Base-by-base conservation (phyloP, 1,140 invertebrate species). In the Pteromalus puparum region DNA sequence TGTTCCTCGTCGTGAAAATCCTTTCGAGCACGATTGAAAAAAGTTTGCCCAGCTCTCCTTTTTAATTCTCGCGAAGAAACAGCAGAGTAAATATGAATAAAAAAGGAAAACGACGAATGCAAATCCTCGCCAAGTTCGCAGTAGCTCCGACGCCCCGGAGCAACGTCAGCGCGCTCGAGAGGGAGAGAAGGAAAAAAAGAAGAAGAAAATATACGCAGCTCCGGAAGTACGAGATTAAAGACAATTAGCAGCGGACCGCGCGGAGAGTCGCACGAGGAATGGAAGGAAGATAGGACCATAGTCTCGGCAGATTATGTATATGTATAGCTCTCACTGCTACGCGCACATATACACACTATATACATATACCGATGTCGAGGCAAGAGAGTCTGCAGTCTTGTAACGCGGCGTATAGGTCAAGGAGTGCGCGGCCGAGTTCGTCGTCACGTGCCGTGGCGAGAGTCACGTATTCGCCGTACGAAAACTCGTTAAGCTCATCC, bases 401-500 rank as follows among this genome's bases (percentile, higher is more conserved):
- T 24, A 68, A 7, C 0, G 67, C 24, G 21, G 67, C 12, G 24
- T 38, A 38, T 21, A 42, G 72, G 72, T 74, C 72, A 74, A 74
- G 72, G 72, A 30, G 72, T 42, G 9, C 34, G 26, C 24, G 34
- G 4, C 34, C 18, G 72, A 38, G 72, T 30, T 30, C 13, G 1
- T 21, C 28, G 46, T 78, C 76, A 78, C 76, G 76, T 65, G 76
- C 76, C 38, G 26, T 15, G n/a, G 13, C 26, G 18, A 28, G 46
- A 78, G 76, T 78, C 76, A 78, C 76, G 76, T 78, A 78, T 48
- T 78, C 46, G 48, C 76, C 76, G 48, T 61, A 78, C 53, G 53
- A 61, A 78, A 78, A 78, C 76, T 78, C 76, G 76, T 78, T 78
- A 78, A 78, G 48, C 76, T 78, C 76, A 65, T 78, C 76, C 76